Percentiles rank a stretch among this genome's conserved stretches.
Conservation (phyloP, 2,888 invertebrate species). For the Julus scandinavius region DNA sequence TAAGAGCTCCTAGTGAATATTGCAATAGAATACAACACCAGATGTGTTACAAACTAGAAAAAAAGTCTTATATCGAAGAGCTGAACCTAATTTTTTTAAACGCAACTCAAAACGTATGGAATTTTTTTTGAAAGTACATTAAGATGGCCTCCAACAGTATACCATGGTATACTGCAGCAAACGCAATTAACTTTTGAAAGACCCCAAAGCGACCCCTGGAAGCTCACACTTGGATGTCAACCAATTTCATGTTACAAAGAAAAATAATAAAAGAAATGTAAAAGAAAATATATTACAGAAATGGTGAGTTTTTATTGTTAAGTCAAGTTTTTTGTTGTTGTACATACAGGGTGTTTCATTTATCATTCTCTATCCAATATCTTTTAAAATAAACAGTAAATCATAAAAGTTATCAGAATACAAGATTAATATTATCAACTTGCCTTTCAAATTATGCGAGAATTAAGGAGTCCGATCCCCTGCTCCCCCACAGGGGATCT, state of each 20-base stretch:
- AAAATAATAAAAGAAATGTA: background rate
- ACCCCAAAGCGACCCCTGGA: background rate
- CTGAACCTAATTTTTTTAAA: background rate
- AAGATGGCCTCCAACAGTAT: background rate
- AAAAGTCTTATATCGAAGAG: background rate
- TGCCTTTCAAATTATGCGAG: too few species aligned
- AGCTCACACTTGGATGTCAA: background rate
- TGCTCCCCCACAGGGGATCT: too few species aligned
- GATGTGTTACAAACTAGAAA: background rate
- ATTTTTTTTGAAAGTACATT: background rate
- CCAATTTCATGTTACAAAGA: background rate
- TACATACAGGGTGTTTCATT: background rate
- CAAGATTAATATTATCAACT: too few species aligned
- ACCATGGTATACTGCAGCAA: background rate
- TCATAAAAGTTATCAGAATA: too few species aligned
- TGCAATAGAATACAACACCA: background rate
- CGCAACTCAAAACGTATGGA: background rate
- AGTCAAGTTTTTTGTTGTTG: background rate
- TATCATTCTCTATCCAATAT: too few species aligned
- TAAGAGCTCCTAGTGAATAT: background rate
- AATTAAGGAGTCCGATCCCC: too few species aligned
- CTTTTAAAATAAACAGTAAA: too few species aligned
- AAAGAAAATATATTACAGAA: background rate
- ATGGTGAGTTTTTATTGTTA: background rate
- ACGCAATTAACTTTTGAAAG: background rate